Percentiles rank a stretch among this genome's conserved stretches.
phyloP scores from a whole-genome alignment of 2,797 vertebrate species.

The Thripadectes ignobilis region DNA sequence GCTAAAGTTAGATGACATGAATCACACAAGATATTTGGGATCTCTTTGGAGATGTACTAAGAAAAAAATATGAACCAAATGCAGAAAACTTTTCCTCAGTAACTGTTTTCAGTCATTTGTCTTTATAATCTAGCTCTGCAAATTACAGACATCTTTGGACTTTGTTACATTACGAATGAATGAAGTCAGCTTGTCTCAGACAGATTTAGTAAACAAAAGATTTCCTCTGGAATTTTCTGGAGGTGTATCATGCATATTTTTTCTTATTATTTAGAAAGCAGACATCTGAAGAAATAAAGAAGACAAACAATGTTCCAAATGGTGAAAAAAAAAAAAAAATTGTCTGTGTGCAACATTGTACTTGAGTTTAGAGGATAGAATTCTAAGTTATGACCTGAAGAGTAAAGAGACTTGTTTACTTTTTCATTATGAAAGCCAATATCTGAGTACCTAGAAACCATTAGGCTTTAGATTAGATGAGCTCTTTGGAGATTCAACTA shows the following conservation, averaged over 20 bases:
- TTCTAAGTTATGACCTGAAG: background rate
- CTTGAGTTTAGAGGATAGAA: background rate
- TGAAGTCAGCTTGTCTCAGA: background rate
- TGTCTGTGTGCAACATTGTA: background rate
- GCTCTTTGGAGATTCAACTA: background rate
- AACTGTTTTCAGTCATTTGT: background rate
- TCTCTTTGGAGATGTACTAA: background rate
- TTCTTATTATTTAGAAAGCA: background rate
- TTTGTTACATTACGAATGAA: background rate
- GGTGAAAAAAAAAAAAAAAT: background rate
- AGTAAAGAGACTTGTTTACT: background rate
- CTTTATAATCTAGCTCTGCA: background rate
- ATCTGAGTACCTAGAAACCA: background rate
- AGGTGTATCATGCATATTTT: background rate
- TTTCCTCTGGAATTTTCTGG: background rate
- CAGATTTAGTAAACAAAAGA: background rate
- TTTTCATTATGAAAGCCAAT: background rate
- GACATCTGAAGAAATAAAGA: background rate
- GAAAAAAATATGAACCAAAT: background rate
- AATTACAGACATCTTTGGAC: background rate
- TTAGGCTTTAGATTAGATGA: background rate
- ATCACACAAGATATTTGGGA: background rate
- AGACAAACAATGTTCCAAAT: background rate
- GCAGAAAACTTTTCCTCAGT: background rate
- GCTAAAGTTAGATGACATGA: background rate